phyloP scores from a whole-genome alignment of 2,888 invertebrate species.

The Pherbina coryleti region DNA sequence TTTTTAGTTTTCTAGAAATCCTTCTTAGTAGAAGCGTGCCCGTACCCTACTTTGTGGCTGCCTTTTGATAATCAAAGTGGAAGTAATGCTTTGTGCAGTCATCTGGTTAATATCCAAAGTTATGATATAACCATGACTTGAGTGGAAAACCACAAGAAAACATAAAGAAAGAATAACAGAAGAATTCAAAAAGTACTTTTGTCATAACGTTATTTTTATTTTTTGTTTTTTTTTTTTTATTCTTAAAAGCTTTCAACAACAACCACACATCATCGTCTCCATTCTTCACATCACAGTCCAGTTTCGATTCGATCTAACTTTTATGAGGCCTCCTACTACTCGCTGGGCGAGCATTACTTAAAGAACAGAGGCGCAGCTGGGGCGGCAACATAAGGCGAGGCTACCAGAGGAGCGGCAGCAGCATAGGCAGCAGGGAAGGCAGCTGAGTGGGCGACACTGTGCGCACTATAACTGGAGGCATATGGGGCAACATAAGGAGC shows the following conservation, averaged over 20 bases:
- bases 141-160: neutral
- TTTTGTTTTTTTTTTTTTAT: neutral
- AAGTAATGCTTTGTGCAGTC: neutral
- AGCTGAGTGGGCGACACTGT: constrained; percentile 60
- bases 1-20: too few relatives aligned
- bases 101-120: neutral
- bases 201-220: neutral
- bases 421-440: constrained; percentile 61
- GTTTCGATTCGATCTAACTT: neutral
- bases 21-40: too few relatives aligned
- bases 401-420: constrained; percentile 39
- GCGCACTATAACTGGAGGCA: constrained; percentile 61
- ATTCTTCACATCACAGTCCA: neutral
- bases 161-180: neutral
- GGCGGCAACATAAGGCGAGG: constrained; percentile 4
- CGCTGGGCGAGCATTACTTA: neutral
- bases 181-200: neutral
- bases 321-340: neutral
- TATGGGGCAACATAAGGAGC: constrained; percentile 63
- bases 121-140: neutral
- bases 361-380: constrained; percentile 18
- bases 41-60: neutral
- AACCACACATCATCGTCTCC: neutral
- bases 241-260: neutral
- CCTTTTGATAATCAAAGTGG: neutral